phyloP scores from a whole-genome alignment of 2,888 invertebrate species.

The Hirtodrosophila duncani region DNA sequence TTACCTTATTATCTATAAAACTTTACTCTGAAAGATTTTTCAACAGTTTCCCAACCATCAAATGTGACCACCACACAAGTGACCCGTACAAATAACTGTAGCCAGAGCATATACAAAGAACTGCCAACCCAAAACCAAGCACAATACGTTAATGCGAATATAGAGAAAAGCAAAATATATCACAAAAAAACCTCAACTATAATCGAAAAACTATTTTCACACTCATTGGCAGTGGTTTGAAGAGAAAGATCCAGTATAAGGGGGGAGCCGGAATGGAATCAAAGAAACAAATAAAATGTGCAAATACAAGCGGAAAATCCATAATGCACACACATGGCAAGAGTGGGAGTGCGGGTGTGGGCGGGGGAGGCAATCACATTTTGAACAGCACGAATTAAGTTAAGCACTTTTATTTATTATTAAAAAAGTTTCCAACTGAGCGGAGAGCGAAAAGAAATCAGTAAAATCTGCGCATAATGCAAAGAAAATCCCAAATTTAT shows the following conservation, averaged over 20 bases:
- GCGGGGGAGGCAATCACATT: conserved; percentile 24
- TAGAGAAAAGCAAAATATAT: conserved; percentile 25
- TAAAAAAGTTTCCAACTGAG: conserved; percentile 65
- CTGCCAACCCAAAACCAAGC: conserved; percentile 61
- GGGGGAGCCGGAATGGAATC: conserved; percentile 45
- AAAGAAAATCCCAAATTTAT: conserved; percentile 71
- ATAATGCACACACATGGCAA: conserved; percentile 25
- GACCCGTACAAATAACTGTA: too few relatives aligned
- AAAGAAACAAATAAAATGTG: conserved; percentile 65
- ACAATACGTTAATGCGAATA: conserved; percentile 14
- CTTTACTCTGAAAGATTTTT: too few relatives aligned
- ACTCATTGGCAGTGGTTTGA: conserved; percentile 8
- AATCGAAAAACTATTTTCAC: conserved; percentile 66
- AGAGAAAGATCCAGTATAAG: background rate
- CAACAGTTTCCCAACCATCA: too few relatives aligned
- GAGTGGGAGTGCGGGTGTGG: background rate
- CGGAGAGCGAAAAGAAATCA: conserved; percentile 23
- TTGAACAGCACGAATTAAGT: conserved; percentile 64
- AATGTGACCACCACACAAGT: too few relatives aligned
- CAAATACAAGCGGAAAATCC: conserved; percentile 58
- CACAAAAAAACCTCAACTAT: conserved; percentile 66
- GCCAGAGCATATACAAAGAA: too few relatives aligned
- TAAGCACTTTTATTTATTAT: conserved; percentile 74
- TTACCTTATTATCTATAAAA: too few relatives aligned
- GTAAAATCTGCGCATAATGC: conserved; percentile 68